A percentile compares a stretch with the other conserved stretches of the same genome.
Conservation (phyloP, 2,113 vertebrate genomes). For the Limanda limanda region DNA sequence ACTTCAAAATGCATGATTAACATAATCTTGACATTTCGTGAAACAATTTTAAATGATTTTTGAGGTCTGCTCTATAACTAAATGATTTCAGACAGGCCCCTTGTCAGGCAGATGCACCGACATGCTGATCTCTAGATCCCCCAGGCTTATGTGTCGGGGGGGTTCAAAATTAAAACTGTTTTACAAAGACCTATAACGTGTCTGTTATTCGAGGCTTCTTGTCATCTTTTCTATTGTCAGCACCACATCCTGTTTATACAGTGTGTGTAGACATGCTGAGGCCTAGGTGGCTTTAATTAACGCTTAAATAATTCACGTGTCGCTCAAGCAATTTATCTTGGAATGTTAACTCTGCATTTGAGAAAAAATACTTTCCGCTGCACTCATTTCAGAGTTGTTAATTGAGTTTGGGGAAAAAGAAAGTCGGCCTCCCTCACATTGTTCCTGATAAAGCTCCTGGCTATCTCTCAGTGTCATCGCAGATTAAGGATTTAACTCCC, state of each 20-base stretch:
- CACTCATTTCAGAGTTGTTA: constrained; percentile 30
- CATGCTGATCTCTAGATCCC: too few species aligned
- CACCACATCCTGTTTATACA: background rate
- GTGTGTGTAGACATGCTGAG: background rate
- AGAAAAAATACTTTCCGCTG: constrained; percentile 11
- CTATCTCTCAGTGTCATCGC: constrained; percentile 45
- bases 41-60: too few species aligned
- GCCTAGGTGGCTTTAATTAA: background rate
- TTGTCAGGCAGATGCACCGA: too few species aligned
- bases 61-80: too few species aligned
- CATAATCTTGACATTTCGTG: too few species aligned
- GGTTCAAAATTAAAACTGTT: too few species aligned
- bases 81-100: too few species aligned
- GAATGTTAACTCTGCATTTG: constrained; percentile 10
- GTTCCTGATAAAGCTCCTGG: constrained; percentile 1
- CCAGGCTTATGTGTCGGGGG: too few species aligned
- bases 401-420: constrained; percentile 19
- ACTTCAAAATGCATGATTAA: too few species aligned
- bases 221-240: background rate
- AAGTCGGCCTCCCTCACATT: background rate
- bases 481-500: constrained; percentile 49
- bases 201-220: too few species aligned
- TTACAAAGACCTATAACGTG: too few species aligned
- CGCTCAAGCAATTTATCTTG: constrained; percentile 17
- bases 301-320: constrained; percentile 4